Conservation (phyloP, 1,140 invertebrate species). For the Cydia pomonella region DNA sequence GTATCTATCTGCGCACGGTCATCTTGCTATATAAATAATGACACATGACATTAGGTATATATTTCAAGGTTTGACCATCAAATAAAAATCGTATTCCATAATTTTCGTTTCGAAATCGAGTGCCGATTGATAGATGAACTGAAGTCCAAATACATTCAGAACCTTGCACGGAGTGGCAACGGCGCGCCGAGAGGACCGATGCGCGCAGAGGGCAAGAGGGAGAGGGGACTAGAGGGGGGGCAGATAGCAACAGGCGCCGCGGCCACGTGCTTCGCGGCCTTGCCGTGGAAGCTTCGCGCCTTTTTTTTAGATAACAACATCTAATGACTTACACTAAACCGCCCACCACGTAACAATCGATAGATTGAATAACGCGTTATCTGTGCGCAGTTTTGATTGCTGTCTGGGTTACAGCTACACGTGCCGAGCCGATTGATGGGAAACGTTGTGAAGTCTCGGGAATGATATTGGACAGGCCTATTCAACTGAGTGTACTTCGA, state of each 20-base stretch:
- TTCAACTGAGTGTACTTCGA: neutral
- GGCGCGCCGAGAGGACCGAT: conserved; percentile 45
- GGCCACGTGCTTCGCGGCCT: conserved; percentile 66
- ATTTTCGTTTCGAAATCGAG: neutral
- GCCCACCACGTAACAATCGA: conserved; percentile 41
- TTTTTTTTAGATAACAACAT: conserved; percentile 71
- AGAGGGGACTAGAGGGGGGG: conserved; percentile 36
- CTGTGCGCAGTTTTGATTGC: neutral
- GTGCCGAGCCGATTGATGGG: neutral
- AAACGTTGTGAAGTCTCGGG: neutral
- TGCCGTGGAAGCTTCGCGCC: conserved; percentile 71
- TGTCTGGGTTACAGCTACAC: neutral
- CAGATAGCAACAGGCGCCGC: conserved; percentile 73
- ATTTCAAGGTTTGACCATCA: neutral
- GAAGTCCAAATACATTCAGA: conserved; percentile 46
- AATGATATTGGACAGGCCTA: neutral
- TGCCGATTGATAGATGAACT: conserved; percentile 11
- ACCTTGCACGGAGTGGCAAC: conserved; percentile 60
- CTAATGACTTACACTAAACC: conserved; percentile 55
- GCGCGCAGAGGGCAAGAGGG: conserved; percentile 11
- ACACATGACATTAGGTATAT: neutral
- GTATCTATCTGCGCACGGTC: conserved; percentile 16
- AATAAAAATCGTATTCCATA: conserved; percentile 6
- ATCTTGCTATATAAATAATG: conserved; percentile 8
- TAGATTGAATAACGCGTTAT: conserved; percentile 23